These are phyloP conservation scores for Rostratula benghalensis DNA, from an alignment of 2,113 vertebrate genomes.

Conservation along the genomic window DNA sequence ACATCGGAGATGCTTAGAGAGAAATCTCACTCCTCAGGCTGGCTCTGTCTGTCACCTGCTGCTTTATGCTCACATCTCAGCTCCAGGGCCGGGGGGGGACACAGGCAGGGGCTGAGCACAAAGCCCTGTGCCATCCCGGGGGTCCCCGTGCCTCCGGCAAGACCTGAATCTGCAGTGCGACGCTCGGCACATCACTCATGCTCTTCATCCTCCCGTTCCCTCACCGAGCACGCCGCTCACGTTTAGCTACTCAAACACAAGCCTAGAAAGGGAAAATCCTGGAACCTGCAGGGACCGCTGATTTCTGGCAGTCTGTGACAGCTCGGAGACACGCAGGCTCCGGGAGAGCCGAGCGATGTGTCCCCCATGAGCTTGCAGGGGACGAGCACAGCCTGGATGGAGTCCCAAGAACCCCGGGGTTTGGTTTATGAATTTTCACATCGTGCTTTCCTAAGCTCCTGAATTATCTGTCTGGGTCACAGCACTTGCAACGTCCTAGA, in stretches of 20 bases:
- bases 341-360: fast-evolving
- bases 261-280: fast-evolving
- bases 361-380: not conserved
- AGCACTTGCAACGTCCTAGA: not conserved
- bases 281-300: not conserved
- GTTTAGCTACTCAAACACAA: not conserved
- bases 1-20: not conserved
- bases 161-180: not conserved
- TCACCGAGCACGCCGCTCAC: fast-evolving
- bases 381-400: not conserved
- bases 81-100: not conserved
- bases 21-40: not conserved
- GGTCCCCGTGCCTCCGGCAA: not conserved
- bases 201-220: not conserved
- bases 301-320: not conserved
- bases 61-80: not conserved
- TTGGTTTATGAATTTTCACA: not conserved
- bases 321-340: not conserved
- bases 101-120: not conserved
- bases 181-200: not conserved
- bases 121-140: not conserved
- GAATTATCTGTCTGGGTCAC: not conserved
- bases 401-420: not conserved
- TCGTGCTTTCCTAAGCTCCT: not conserved
- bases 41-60: not conserved